Base-by-base conservation (phyloP, 1,140 invertebrate species). In the Pachypsylla venusta region DNA sequence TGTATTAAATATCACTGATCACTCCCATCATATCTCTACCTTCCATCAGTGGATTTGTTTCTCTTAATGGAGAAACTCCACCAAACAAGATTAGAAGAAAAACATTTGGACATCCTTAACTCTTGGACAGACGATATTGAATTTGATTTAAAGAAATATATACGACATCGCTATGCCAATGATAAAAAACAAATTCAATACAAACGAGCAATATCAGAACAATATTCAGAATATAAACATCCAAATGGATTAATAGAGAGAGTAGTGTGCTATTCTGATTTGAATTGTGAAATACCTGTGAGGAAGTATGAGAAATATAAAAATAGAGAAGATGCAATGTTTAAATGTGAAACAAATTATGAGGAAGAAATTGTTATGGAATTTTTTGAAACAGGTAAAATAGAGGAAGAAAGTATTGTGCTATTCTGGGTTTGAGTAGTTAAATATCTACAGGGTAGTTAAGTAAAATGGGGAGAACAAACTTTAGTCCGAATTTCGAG, bases 21-120 rank as follows among this genome's bases (percentile, higher is more conserved):
- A n/a, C n/a, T n/a, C n/a, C n/a, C n/a, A n/a, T n/a, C n/a, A n/a
- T n/a, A n/a, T n/a, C n/a, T n/a, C n/a, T n/a, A n/a, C n/a, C n/a
- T n/a, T n/a, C n/a, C n/a, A n/a, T n/a, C n/a, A n/a, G n/a, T n/a
- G n/a, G n/a, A n/a, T n/a, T n/a, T n/a, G n/a, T n/a, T n/a, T n/a
- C n/a, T n/a, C n/a, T n/a, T n/a, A n/a, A n/a, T n/a, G n/a, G n/a
- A n/a, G n/a, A n/a, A n/a, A n/a, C n/a, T n/a, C n/a, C n/a, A n/a
- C n/a, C n/a, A n/a, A n/a, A n/a, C n/a, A n/a, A n/a, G n/a, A n/a
- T n/a, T 76, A 26, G 72, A 77, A 3, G 81, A 84, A 63, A 87
- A 87, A 68, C 83, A 85, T 71, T 71, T 92, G 20, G 85, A 89
- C 63, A 83, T 89, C 76, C 87, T 89, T 0, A 68, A 73, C 12